Conservation (phyloP, 2,888 invertebrate genomes). For the Tachina fera region DNA sequence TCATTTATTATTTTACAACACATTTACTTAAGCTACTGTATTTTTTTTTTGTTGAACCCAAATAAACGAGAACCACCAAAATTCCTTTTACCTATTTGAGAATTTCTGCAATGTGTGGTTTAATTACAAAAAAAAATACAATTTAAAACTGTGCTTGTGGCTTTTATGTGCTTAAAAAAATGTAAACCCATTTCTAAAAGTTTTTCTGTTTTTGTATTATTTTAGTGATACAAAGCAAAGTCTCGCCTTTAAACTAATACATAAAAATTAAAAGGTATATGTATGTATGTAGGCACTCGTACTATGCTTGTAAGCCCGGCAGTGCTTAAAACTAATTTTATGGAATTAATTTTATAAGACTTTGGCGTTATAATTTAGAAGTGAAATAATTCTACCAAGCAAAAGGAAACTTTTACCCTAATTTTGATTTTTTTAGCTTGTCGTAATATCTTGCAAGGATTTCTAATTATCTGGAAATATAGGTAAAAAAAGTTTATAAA, state of each 20-base stretch:
- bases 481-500: no score
- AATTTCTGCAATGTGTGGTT: not conserved
- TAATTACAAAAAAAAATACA: slow-evolving; percentile 27
- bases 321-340: not conserved
- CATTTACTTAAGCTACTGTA: no score
- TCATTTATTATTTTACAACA: no score
- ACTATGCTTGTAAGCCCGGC: not conserved
- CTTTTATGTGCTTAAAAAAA: slow-evolving; percentile 31
- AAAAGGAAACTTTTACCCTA: no score
- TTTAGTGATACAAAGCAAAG: slow-evolving; percentile 17
- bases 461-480: no score
- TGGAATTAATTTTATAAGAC: not conserved
- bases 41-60: not conserved
- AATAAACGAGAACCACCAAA: not conserved
- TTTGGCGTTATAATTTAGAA: no score
- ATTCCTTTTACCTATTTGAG: slow-evolving; percentile 10
- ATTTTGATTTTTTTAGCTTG: no score
- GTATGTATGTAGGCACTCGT: no score
- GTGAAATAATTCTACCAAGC: no score
- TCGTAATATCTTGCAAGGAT: no score
- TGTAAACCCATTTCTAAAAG: not conserved
- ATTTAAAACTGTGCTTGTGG: slow-evolving; percentile 43
- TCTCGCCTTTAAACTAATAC: not conserved
- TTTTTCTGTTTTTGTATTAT: not conserved
- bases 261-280: not conserved